These are phyloP conservation scores for Uloborus diversus DNA, from an alignment of 1,140 invertebrate genomes.

Conservation along the genomic window DNA sequence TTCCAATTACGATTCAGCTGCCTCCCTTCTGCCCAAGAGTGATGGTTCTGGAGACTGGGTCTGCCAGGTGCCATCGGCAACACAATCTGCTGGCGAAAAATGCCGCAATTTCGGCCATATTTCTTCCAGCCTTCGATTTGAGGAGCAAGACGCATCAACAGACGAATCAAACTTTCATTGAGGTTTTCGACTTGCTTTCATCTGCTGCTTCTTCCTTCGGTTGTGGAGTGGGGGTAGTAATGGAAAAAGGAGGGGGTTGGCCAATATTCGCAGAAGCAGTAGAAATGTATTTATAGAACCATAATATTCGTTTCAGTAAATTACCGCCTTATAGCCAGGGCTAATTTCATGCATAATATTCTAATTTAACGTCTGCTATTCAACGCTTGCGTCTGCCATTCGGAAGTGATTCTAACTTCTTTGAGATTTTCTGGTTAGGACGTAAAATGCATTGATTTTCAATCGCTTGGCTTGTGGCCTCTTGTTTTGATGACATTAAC, in stretches of 20 bases:
- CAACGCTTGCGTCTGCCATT: too few species aligned
- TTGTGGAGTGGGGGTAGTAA: too few species aligned
- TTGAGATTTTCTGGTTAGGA: too few species aligned
- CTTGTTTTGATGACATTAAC: too few species aligned
- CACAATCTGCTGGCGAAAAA: constrained; percentile 51
- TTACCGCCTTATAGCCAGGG: too few species aligned
- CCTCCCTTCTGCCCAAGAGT: constrained; percentile 24
- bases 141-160: constrained; percentile 32
- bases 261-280: background rate
- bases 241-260: background rate
- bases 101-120: constrained; percentile 47
- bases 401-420: too few species aligned
- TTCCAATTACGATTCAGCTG: constrained; percentile 53
- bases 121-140: constrained; percentile 49
- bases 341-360: too few species aligned
- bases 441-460: too few species aligned
- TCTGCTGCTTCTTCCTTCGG: constrained; percentile 11
- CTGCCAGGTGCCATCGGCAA: constrained; percentile 50
- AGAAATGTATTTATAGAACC: background rate
- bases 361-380: too few species aligned
- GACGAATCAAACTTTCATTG: constrained; percentile 50
- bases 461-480: too few species aligned
- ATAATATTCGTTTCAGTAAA: background rate
- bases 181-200: constrained; percentile 39
- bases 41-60: constrained; percentile 35